These are phyloP conservation scores for Phyllostomus hastatus DNA, from an alignment of 2,113 vertebrate species.

Conservation along the genomic window DNA sequence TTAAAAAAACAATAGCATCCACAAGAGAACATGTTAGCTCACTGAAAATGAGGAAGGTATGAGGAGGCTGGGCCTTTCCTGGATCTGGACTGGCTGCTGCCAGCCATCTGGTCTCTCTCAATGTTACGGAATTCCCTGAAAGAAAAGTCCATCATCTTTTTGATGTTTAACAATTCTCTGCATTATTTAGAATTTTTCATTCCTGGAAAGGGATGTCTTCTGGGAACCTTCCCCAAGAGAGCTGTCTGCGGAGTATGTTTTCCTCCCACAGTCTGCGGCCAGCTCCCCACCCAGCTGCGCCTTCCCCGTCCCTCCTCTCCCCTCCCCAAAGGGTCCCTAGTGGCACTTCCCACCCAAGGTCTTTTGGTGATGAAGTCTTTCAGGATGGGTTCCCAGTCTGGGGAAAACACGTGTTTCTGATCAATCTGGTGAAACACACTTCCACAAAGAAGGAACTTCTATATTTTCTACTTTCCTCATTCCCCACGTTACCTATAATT, in stretches of 20 bases:
- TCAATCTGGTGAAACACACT: constrained; percentile 30
- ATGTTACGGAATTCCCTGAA: constrained; percentile 42
- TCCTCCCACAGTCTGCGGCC: constrained; percentile 69
- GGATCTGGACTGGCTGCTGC: background rate
- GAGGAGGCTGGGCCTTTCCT: background rate
- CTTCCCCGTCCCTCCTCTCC: constrained; percentile 45
- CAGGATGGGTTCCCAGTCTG: constrained; percentile 61
- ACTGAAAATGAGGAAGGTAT: background rate
- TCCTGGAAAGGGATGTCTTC: constrained; percentile 81
- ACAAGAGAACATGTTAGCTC: background rate
- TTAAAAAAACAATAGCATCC: background rate
- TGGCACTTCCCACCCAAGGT: constrained; percentile 70
- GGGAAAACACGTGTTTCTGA: constrained; percentile 59
- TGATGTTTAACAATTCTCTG: constrained; percentile 40
- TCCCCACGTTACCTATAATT: background rate
- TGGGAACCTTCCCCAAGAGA: constrained; percentile 53
- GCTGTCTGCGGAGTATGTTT: constrained; percentile 64
- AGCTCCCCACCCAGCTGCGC: constrained; percentile 72
- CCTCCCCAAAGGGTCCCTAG: constrained; percentile 42
- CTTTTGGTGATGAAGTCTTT: constrained; percentile 71
- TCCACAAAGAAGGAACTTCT: constrained; percentile 26
- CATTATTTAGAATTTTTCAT: constrained; percentile 75
- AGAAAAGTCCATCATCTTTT: constrained; percentile 38
- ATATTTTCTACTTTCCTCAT: background rate
- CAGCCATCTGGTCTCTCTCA: constrained; percentile 52